Evolutionary conservation across 1,140 invertebrate species (phyloP), one percentile per base, ranked within the genome.

Genomic region (Procambarus virginalis): DNA sequence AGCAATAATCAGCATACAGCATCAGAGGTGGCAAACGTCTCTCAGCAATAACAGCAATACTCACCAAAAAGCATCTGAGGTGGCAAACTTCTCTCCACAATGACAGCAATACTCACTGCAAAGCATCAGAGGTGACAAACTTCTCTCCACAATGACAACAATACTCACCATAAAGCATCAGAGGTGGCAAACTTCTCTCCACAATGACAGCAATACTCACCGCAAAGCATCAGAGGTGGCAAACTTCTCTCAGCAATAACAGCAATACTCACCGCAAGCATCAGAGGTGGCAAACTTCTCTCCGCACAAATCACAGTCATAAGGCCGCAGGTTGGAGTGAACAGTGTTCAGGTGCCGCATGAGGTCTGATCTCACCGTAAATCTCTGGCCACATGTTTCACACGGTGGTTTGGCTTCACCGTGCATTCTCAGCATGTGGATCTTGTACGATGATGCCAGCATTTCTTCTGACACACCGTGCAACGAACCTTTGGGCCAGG

Each of bases 391-490:
- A 64, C 87, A 89, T 0, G 79, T 89, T 14, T 89, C 79, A 75
- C 80, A 83, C 10, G 79, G 87, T n/a, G 83, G 80, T 75, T 83
- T 89, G 20, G 87, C 48, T 14, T 89, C 87, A 17, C 87, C 87
- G 12, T 89, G 87, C 87, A 89, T 89, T 10, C 87, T 48, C 49
- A 83, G n/a, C 79, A 83, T 83, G 73, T 89, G 87, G 51, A 89
- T 83, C 17, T 83, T 82, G 55, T 73, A 83, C 0, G 87, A 83
- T 0, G 80, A 82, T 5, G 87, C 70, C 34, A 89, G 49, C 87
- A 89, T 89, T 46, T 89, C 87, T 22, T 89, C 48, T 89, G 20
- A 17, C 87, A 89, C 17, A 89, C 46, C 1, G 46, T 51, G 51
- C 80, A 83, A 9, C 55, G 9, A 2, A 68, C 70, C 14, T 77